Conservation (phyloP, 2,888 invertebrate species). For the Zaprionus obscuricornis region DNA sequence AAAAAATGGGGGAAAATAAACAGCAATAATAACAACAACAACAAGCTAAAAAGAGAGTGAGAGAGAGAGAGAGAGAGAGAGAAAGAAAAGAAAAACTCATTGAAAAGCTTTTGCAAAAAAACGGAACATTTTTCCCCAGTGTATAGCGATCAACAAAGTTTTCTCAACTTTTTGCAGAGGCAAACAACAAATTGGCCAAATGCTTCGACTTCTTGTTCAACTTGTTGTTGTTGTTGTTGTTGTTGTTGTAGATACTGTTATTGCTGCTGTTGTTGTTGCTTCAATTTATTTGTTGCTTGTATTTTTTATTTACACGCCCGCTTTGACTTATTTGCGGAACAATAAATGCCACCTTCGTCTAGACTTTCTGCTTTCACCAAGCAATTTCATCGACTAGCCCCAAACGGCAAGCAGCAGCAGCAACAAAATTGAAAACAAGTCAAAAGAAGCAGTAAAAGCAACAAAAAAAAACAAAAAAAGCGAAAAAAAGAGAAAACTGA, state of each 20-base stretch:
- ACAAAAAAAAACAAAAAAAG: no score
- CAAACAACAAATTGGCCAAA: conserved; percentile 43
- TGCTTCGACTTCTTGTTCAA: no score
- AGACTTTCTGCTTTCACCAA: conserved; percentile 48
- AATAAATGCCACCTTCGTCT: conserved; percentile 66
- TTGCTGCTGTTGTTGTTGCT: conserved; percentile 15
- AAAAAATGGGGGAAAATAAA: conserved; percentile 1
- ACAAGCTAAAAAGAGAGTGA: neutral
- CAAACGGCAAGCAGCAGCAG: no score
- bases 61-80: neutral
- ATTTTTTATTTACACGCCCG: conserved; percentile 59
- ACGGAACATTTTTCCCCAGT: conserved; percentile 35
- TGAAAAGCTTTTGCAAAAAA: conserved; percentile 45
- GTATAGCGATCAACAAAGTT: conserved; percentile 49
- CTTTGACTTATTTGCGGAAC: conserved; percentile 61
- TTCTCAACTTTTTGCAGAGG: conserved; percentile 36
- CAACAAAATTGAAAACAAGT: no score
- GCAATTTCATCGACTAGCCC: conserved; percentile 23
- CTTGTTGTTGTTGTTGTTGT: conserved; percentile 21
- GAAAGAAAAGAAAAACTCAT: conserved; percentile 23
- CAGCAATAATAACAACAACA: neutral
- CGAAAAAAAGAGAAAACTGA: no score
- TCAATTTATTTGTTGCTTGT: conserved; percentile 40
- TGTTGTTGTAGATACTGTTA: no score
- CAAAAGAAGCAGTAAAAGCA: no score